These are phyloP conservation scores for Poeciliopsis paucimaculata DNA, from an alignment of 2,797 vertebrate species.

Conservation along the genomic window DNA sequence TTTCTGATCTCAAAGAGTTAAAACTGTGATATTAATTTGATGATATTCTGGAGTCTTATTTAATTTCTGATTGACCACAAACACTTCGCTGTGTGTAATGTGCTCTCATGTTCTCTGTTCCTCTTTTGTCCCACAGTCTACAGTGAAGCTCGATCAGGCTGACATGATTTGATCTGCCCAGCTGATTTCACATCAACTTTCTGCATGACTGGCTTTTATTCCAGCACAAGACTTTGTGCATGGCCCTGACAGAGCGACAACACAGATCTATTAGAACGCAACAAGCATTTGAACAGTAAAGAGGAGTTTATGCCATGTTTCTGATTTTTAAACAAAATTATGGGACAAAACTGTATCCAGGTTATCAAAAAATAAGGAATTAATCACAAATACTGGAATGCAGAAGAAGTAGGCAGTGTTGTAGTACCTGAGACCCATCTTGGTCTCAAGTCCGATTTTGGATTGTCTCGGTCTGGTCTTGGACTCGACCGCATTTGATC, in stretches of 20 bases:
- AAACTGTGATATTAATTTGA: not conserved
- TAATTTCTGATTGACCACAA: not conserved
- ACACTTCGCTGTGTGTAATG: not conserved
- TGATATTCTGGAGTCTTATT: not conserved
- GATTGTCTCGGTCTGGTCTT: too few species aligned
- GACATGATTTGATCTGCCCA: conserved; percentile 43
- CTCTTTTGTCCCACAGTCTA: conserved; percentile 33
- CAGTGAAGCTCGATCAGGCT: conserved; percentile 25
- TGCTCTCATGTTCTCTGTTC: conserved; percentile 18
- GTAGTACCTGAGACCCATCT: too few species aligned
- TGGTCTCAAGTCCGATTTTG: too few species aligned
- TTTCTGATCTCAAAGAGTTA: not conserved
- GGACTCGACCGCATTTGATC: too few species aligned
- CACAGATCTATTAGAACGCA: conserved; percentile 18
- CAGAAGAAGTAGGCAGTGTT: not conserved
- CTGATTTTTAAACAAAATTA: not conserved
- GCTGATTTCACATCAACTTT: conserved; percentile 62
- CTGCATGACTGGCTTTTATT: conserved; percentile 54
- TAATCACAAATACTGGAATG: too few species aligned
- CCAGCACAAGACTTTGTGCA: conserved; percentile 8
- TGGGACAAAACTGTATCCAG: not conserved
- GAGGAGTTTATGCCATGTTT: not conserved
- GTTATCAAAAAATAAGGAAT: not conserved
- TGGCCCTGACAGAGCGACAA: conserved; percentile 16
- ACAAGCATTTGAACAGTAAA: conserved; percentile 11